Percentiles rank a stretch among this genome's conserved stretches.
Evolutionary conservation across 2,113 vertebrate genomes (phyloP).

Genomic region (Xiphophorus maculatus): DNA sequence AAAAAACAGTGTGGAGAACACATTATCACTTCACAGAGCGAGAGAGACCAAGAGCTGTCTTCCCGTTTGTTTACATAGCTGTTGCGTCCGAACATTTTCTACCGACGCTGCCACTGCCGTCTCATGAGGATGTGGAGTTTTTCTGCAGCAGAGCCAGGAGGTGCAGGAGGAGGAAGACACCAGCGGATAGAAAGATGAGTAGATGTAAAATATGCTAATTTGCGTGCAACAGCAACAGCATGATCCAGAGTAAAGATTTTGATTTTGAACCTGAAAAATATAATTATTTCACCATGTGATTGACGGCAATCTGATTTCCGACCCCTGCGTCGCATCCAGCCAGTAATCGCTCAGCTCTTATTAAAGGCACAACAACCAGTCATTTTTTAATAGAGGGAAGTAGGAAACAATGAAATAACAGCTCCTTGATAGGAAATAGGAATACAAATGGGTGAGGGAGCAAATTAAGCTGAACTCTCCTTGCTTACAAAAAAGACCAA

Average conservation of each 20-base stretch:
- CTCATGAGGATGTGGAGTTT: constrained; percentile 55
- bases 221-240: constrained; percentile 39
- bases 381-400: too few relatives aligned
- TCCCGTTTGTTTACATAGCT: constrained; percentile 75
- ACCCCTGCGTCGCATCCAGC: too few relatives aligned
- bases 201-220: constrained; percentile 29
- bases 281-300: background rate
- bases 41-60: constrained; percentile 70
- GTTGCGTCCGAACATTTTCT: constrained; percentile 76
- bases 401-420: too few relatives aligned
- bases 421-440: too few relatives aligned
- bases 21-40: constrained; percentile 82
- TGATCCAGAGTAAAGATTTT: constrained; percentile 27
- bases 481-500: too few relatives aligned
- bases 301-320: background rate
- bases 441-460: too few relatives aligned
- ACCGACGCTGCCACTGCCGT: constrained; percentile 57
- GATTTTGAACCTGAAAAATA: constrained; percentile 5
- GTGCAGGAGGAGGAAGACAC: constrained; percentile 35
- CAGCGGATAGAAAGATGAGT: constrained; percentile 27
- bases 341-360: background rate
- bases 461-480: too few relatives aligned
- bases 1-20: constrained; percentile 74
- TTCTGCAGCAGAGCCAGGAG: constrained; percentile 52
- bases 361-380: background rate